These are phyloP conservation scores for Equus quagga DNA, from an alignment of 2,113 vertebrate species.

Conservation along the genomic window DNA sequence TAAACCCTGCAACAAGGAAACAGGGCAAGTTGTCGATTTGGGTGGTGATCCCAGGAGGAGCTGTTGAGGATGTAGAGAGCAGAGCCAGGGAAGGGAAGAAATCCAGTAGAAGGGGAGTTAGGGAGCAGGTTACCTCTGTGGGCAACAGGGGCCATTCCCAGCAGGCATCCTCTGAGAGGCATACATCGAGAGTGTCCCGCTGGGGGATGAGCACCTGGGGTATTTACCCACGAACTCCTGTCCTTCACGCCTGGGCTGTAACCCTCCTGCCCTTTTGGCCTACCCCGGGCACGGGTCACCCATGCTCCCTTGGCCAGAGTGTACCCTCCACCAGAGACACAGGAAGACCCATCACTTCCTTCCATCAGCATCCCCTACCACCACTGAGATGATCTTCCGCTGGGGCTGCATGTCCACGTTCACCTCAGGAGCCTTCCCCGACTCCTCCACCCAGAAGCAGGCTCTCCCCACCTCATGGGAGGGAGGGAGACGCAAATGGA, in stretches of 20 bases:
- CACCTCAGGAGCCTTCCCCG: too few species aligned
- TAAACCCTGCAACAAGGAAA: background rate
- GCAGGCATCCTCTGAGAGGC: background rate
- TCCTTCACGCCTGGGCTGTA: background rate
- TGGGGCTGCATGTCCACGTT: fast-evolving
- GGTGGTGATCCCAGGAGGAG: background rate
- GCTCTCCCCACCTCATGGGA: background rate
- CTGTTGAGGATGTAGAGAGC: fast-evolving
- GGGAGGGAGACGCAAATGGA: background rate
- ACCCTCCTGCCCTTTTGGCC: fast-evolving
- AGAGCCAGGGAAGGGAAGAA: background rate
- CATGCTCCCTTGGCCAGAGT: background rate
- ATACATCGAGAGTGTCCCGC: fast-evolving
- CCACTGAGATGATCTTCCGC: fast-evolving
- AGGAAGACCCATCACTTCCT: too few species aligned
- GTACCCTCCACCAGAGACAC: background rate
- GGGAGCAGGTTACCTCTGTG: background rate
- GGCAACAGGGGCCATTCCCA: fast-evolving
- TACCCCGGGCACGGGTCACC: background rate
- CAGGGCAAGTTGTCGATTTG: too few species aligned
- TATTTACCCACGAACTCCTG: fast-evolving
- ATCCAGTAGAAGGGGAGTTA: background rate
- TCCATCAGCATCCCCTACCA: fast-evolving
- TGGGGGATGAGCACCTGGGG: fast-evolving
- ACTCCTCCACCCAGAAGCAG: background rate